Percentiles rank a stretch among this genome's conserved stretches.
Evolutionary conservation across 2,797 vertebrate species (phyloP).

Genomic region (Lerista edwardsae): DNA sequence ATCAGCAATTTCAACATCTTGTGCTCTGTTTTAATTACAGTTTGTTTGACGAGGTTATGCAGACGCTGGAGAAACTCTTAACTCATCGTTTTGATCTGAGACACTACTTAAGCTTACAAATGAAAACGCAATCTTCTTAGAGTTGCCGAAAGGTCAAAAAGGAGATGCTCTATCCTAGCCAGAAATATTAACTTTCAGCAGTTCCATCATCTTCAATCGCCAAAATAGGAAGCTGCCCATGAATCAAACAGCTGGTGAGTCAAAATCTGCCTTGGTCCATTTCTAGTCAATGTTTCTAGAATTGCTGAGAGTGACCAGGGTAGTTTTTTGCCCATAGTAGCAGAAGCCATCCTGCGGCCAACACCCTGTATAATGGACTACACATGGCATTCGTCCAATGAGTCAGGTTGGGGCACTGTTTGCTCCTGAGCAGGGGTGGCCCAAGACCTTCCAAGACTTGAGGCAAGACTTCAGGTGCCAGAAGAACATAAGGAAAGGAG

Average conservation of each 20-base stretch:
- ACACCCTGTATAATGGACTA: not conserved
- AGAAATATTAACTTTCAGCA: not conserved
- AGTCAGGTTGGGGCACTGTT: not conserved
- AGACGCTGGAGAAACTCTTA: not conserved
- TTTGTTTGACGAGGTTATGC: not conserved
- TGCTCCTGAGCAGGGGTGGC: not conserved
- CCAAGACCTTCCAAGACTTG: no score
- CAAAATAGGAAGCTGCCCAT: not conserved
- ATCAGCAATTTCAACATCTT: constrained; percentile 28
- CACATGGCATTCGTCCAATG: not conserved
- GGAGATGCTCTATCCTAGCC: not conserved
- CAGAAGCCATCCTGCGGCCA: not conserved
- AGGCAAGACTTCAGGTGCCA: no score
- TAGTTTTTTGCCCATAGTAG: not conserved
- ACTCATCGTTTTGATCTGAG: constrained; percentile 1
- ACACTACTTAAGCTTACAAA: constrained; percentile 17
- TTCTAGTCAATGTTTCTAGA: not conserved
- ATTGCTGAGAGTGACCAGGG: not conserved
- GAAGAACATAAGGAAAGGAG: no score
- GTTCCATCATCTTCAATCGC: not conserved
- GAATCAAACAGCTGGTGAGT: not conserved
- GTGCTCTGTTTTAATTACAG: not conserved
- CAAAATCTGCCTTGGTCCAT: not conserved
- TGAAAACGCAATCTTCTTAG: constrained; percentile 5
- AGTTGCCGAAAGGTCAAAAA: constrained; percentile 5